Evolutionary conservation across 1,140 invertebrate genomes (phyloP).

Genomic region (Zaprionus tsacasi): DNA sequence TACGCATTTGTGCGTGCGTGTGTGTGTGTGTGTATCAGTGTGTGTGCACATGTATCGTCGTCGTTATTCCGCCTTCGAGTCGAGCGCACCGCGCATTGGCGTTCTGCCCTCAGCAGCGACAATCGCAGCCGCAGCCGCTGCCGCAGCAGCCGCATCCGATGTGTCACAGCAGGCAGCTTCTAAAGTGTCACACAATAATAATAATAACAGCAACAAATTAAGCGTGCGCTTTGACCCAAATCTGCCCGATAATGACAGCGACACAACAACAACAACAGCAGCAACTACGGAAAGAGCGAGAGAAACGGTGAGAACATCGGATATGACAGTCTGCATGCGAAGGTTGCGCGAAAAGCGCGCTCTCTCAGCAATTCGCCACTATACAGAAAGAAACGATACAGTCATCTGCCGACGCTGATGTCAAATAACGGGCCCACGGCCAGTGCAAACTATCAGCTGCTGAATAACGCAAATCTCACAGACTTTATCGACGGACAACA

Average conservation of each 20-base stretch:
- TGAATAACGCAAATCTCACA: constrained; percentile 67
- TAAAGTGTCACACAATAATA: constrained; percentile 44
- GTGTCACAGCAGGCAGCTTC: constrained; percentile 43
- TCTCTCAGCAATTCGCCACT: constrained; percentile 77
- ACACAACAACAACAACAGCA: constrained; percentile 59
- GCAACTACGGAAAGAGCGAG: constrained; percentile 41
- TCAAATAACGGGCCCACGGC: constrained; percentile 63
- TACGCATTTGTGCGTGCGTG: constrained; percentile 15
- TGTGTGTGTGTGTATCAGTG: constrained; percentile 12
- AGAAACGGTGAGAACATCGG: constrained; percentile 36
- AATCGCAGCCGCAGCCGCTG: constrained; percentile 16
- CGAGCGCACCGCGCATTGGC: constrained; percentile 72
- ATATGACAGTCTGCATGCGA: constrained; percentile 54
- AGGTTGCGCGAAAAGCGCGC: constrained; percentile 66
- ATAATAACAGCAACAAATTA: constrained; percentile 54
- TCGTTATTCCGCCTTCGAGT: constrained; percentile 77
- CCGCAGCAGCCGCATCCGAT: constrained; percentile 9
- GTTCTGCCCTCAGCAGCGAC: constrained; percentile 57
- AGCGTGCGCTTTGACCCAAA: constrained; percentile 78
- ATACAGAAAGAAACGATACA: constrained; percentile 73
- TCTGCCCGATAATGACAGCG: constrained; percentile 70
- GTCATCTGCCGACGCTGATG: constrained; percentile 71
- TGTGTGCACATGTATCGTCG: constrained; percentile 74
- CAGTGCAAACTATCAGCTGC: constrained; percentile 69
- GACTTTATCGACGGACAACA: constrained; percentile 72